Conservation (phyloP, 2,113 vertebrate species). For the Trinectes maculatus region DNA sequence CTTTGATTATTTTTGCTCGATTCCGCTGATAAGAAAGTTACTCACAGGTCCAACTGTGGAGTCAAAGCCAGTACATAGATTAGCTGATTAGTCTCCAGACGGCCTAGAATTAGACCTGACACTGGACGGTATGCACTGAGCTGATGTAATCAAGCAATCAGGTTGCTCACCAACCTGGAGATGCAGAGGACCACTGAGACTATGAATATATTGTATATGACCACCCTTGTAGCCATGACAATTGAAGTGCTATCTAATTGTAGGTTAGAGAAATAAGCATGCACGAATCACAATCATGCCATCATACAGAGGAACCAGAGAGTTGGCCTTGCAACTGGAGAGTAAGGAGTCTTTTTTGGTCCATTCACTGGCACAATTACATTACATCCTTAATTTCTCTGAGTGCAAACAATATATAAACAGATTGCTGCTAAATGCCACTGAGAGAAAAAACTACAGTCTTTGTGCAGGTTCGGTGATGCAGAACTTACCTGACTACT, state of each 20-base stretch:
- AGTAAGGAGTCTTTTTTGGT: background rate
- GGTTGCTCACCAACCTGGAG: background rate
- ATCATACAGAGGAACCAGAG: too few species aligned
- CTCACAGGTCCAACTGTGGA: conserved; percentile 1
- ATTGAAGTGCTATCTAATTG: background rate
- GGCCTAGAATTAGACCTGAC: background rate
- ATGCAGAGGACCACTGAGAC: background rate
- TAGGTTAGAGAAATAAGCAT: too few species aligned
- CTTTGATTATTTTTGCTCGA: conserved; percentile 24
- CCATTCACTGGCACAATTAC: conserved; percentile 28
- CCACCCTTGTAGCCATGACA: background rate
- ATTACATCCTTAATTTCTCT: conserved; percentile 27
- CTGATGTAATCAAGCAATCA: background rate
- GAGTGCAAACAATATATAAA: conserved; percentile 13
- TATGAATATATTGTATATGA: background rate
- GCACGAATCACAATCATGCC: background rate
- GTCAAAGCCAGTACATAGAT: conserved; percentile 13
- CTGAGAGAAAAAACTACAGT: conserved; percentile 24
- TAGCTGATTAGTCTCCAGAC: conserved; percentile 15
- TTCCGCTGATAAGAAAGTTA: conserved; percentile 37
- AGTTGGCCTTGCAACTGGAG: background rate
- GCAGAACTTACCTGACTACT: conserved; percentile 89
- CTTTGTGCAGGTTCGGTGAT: conserved; percentile 38
- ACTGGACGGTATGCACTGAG: background rate
- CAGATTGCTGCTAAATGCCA: conserved; percentile 21